These are phyloP conservation scores for Rhynchotus rufescens DNA, from an alignment of 2,797 vertebrate genomes.

Conservation along the genomic window DNA sequence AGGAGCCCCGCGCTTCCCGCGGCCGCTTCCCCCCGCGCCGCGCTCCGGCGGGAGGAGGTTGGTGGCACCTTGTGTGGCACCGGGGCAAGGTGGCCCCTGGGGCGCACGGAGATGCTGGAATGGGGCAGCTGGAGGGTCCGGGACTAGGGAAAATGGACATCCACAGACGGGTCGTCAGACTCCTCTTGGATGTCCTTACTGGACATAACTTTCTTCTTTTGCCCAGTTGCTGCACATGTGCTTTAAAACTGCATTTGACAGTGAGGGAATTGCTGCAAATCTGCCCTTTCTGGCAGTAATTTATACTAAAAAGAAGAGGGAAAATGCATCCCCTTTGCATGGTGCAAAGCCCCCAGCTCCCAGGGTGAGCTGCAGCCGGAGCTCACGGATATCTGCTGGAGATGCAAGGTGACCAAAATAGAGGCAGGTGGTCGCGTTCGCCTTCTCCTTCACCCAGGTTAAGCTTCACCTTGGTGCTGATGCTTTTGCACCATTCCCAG, in stretches of 20 bases:
- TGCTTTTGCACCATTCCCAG: no score
- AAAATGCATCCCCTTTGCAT: neutral
- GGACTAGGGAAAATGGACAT: no score
- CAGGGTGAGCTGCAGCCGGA: neutral
- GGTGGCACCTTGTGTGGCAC: neutral
- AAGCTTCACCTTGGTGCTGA: no score
- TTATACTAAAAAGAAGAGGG: neutral
- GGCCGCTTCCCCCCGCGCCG: neutral
- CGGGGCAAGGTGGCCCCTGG: neutral
- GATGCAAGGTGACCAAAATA: neutral
- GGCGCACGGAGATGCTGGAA: neutral
- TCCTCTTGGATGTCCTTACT: rapidly evolving
- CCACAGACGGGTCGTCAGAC: no score
- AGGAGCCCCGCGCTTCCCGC: rapidly evolving
- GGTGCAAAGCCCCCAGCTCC: neutral
- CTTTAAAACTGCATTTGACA: neutral
- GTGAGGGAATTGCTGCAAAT: neutral
- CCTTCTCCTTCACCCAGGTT: no score
- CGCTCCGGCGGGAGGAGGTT: neutral
- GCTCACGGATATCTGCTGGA: neutral
- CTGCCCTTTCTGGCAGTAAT: neutral
- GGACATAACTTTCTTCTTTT: neutral
- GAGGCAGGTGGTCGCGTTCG: neutral
- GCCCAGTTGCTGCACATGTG: neutral
- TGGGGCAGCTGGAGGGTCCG: no score